Conservation (phyloP, 1,140 invertebrate species). For the Drosophila ananassae region DNA sequence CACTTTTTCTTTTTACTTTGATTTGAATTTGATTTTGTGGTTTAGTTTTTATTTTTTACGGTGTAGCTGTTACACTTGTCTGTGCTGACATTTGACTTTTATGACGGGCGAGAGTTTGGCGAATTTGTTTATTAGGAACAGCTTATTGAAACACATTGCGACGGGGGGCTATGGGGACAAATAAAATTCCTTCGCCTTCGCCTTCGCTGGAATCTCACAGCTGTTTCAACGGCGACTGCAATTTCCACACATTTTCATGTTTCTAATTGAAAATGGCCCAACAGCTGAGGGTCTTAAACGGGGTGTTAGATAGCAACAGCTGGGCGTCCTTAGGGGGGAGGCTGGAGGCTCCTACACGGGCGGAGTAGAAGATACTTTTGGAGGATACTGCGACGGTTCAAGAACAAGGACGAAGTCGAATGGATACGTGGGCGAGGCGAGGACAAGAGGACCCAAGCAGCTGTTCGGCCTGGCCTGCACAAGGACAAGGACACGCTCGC, state of each 20-base stretch:
- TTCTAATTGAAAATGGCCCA: slow-evolving; percentile 18
- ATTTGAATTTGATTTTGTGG: slow-evolving; percentile 39
- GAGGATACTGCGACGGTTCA: slow-evolving; percentile 23
- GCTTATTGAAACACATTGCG: slow-evolving; percentile 70
- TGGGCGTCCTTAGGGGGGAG: slow-evolving; percentile 14
- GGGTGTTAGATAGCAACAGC: slow-evolving; percentile 27
- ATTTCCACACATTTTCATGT: slow-evolving; percentile 16
- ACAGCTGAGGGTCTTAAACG: slow-evolving; percentile 31
- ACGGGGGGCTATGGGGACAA: slow-evolving; percentile 3
- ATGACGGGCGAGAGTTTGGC: slow-evolving; percentile 21
- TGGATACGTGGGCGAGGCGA: slow-evolving; percentile 3
- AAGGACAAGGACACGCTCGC: slow-evolving; percentile 73
- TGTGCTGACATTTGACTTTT: slow-evolving; percentile 56
- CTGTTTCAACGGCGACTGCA: slow-evolving; percentile 27
- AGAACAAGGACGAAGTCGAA: slow-evolving; percentile 35
- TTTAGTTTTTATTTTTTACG: slow-evolving; percentile 2
- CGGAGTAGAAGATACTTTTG: slow-evolving; percentile 18
- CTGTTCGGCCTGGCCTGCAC: slow-evolving; percentile 79
- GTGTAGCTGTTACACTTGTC: slow-evolving; percentile 8
- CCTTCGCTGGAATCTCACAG: slow-evolving; percentile 30
- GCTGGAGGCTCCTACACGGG: slow-evolving; percentile 1
- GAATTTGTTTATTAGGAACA: slow-evolving; percentile 62
- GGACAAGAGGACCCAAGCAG: slow-evolving; percentile 58
- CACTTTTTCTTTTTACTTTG: slow-evolving; percentile 8
- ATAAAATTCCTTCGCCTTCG: not conserved